Conservation (phyloP, 2,797 vertebrate genomes). For the Podarcis siculus region DNA sequence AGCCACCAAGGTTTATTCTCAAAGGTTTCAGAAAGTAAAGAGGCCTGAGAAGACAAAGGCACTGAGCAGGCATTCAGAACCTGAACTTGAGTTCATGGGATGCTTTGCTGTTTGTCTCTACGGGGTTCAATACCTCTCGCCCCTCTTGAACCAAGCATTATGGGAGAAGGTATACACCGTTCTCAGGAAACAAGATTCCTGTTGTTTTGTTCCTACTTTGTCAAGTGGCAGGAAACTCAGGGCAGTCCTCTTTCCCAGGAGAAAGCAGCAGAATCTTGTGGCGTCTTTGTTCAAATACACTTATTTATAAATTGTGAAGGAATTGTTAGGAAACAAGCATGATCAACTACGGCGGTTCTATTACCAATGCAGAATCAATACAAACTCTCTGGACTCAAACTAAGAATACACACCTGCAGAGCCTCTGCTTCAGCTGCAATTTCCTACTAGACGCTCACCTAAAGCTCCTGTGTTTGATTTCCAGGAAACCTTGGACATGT, state of each 20-base stretch:
- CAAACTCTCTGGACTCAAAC: not conserved
- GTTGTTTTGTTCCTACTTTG: not conserved
- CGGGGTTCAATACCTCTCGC: not conserved
- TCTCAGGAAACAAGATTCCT: not conserved
- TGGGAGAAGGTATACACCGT: not conserved
- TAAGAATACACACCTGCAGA: not conserved
- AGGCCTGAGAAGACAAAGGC: constrained; percentile 6
- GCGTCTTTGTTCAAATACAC: not conserved
- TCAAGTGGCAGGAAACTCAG: not conserved
- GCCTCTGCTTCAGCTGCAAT: not conserved
- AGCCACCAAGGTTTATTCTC: constrained; percentile 16
- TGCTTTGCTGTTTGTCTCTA: not conserved
- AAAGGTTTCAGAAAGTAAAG: constrained; percentile 45
- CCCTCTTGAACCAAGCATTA: not conserved
- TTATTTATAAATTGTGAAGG: constrained; percentile 14
- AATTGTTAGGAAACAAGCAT: not conserved
- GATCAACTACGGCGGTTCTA: not conserved
- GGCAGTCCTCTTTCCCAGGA: not conserved
- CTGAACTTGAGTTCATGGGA: not conserved
- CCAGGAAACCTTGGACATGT: not conserved
- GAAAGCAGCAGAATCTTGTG: not conserved
- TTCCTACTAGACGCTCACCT: not conserved
- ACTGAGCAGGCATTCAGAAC: constrained; percentile 16
- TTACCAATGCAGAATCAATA: not conserved
- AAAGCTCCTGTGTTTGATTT: not conserved